Percentiles rank a stretch among this genome's conserved stretches.
Conservation (phyloP, 23 tunicate genomes). For the Pegea sp. region DNA sequence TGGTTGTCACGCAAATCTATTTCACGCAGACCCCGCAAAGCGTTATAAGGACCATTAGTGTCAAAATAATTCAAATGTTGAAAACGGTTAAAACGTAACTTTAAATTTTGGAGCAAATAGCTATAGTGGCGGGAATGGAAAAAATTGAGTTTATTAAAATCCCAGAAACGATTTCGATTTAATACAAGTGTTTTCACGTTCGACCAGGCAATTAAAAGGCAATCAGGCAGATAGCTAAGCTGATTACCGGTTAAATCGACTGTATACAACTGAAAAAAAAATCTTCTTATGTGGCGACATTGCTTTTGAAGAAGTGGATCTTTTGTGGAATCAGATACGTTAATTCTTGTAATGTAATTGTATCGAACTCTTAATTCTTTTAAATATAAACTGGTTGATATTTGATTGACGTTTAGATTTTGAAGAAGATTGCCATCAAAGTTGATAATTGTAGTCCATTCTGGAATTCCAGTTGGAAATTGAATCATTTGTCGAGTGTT, state of each 20-base stretch:
- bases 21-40: slow-evolving; percentile 10
- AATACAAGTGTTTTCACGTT: slow-evolving; percentile 23
- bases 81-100: slow-evolving; percentile 20
- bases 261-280: slow-evolving; percentile 15
- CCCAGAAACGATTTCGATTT: slow-evolving; percentile 17
- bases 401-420: slow-evolving; percentile 10
- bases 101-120: slow-evolving; percentile 19
- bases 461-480: slow-evolving; percentile 39
- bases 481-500: slow-evolving; percentile 17
- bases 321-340: too few species aligned
- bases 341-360: too few species aligned
- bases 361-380: slow-evolving; percentile 48
- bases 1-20: slow-evolving; percentile 30
- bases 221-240: slow-evolving; percentile 34
- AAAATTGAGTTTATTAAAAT: slow-evolving; percentile 16
- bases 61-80: slow-evolving; percentile 10
- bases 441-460: slow-evolving; percentile 55
- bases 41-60: slow-evolving; percentile 11
- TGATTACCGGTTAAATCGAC: slow-evolving; percentile 46
- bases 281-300: slow-evolving; percentile 6
- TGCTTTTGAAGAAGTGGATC: too few species aligned
- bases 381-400: slow-evolving; percentile 33
- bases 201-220: slow-evolving; percentile 36
- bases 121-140: not conserved
- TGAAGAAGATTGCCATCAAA: slow-evolving; percentile 55